These are phyloP conservation scores for Anneissia japonica DNA, from an alignment of 35 echinoderm and acorn worm species.

Conservation along the genomic window DNA sequence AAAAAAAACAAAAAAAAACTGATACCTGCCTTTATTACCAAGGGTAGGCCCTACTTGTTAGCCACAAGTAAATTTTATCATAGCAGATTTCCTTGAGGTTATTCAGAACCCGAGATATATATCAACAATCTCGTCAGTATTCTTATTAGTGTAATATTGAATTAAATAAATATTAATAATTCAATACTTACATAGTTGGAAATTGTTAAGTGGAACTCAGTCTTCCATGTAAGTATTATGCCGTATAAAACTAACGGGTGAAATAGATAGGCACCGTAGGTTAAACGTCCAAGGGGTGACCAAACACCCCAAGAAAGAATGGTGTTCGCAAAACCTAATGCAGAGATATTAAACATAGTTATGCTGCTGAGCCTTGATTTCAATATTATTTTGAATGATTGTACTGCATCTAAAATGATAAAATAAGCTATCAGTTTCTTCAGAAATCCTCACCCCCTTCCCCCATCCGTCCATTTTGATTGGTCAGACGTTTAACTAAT, in stretches of 20 bases:
- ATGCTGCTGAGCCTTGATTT: background rate
- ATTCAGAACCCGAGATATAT: no score
- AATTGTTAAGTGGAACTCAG: background rate
- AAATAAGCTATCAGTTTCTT: background rate
- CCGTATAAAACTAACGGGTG: conserved; percentile 17
- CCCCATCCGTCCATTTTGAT: background rate
- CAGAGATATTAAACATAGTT: no score
- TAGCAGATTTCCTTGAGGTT: no score
- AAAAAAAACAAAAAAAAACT: no score
- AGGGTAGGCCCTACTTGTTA: no score
- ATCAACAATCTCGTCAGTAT: no score
- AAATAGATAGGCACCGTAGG: conserved; percentile 18
- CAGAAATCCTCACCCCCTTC: background rate
- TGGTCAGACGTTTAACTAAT: background rate
- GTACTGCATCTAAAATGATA: background rate
- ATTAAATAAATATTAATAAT: no score
- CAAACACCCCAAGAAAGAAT: conserved; percentile 34
- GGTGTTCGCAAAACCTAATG: conserved; percentile 20
- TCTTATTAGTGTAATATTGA: no score
- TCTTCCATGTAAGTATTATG: background rate
- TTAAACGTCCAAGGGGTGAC: conserved; percentile 9
- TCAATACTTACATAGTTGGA: conserved; percentile 10
- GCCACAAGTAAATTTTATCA: no score
- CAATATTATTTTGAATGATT: background rate
- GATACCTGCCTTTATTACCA: no score